Evolutionary conservation across 2,797 vertebrate species (phyloP).

Genomic region (Poeciliopsis presidionis): DNA sequence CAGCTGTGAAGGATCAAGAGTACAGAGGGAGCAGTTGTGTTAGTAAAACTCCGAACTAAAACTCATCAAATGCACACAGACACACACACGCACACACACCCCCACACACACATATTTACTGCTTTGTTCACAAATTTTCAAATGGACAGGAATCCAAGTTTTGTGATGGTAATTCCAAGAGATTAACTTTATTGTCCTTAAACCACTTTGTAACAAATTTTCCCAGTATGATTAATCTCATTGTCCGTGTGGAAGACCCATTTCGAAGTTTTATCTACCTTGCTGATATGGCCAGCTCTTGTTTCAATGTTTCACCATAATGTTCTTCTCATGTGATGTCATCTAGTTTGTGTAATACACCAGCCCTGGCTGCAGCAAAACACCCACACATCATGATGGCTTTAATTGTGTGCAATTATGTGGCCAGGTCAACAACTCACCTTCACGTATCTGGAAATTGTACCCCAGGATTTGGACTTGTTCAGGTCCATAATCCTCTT

Average conservation of each 20-base stretch:
- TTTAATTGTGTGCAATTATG: neutral
- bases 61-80: neutral
- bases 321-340: neutral
- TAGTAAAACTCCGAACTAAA: neutral
- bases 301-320: neutral
- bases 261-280: neutral
- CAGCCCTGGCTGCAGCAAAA: neutral
- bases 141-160: neutral
- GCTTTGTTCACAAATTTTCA: neutral
- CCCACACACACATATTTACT: neutral
- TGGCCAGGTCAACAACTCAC: neutral
- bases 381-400: neutral
- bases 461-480: neutral
- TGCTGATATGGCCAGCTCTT: neutral
- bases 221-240: neutral
- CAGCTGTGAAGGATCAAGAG: neutral
- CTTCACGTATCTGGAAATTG: neutral
- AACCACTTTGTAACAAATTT: neutral
- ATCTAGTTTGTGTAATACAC: neutral
- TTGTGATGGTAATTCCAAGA: neutral
- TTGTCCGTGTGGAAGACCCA: neutral
- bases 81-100: neutral
- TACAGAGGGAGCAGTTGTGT: slow-evolving; percentile 2
- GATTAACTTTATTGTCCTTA: neutral
- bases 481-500: neutral